These are phyloP conservation scores for Tridacna crocea DNA, from an alignment of 2,888 invertebrate species.

Conservation along the genomic window DNA sequence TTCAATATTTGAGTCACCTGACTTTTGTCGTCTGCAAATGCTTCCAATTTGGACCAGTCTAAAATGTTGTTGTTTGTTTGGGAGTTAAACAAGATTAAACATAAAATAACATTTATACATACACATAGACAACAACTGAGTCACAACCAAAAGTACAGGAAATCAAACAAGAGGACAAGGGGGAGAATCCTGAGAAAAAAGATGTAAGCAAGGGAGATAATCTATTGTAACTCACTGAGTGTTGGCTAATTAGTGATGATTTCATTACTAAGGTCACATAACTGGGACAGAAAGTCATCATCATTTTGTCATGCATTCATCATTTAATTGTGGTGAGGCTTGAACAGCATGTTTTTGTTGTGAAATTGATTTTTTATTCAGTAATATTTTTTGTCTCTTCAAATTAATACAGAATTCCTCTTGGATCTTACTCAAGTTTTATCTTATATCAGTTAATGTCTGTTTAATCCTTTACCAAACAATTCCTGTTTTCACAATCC, in stretches of 20 bases:
- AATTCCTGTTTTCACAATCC: too few species aligned
- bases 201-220: constrained; percentile 52
- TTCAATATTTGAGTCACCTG: too few species aligned
- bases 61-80: too few species aligned
- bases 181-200: constrained; percentile 32
- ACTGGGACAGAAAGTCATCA: constrained; percentile 4
- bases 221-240: constrained; percentile 20
- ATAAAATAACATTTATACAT: background rate
- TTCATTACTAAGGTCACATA: constrained; percentile 9
- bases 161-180: constrained; percentile 27
- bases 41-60: too few species aligned
- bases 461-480: too few species aligned
- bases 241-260: constrained; percentile 28
- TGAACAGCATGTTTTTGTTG: background rate
- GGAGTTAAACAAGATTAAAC: background rate
- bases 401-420: too few species aligned
- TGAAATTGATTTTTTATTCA: background rate
- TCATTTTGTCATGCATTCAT: background rate
- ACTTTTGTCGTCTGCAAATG: too few species aligned
- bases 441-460: too few species aligned
- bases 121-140: constrained; percentile 16
- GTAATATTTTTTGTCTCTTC: too few species aligned
- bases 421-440: too few species aligned
- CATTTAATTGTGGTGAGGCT: background rate
- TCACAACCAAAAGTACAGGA: constrained; percentile 6